phyloP scores from a whole-genome alignment of 2,797 vertebrate species.

The Cirrhinus molitorella region DNA sequence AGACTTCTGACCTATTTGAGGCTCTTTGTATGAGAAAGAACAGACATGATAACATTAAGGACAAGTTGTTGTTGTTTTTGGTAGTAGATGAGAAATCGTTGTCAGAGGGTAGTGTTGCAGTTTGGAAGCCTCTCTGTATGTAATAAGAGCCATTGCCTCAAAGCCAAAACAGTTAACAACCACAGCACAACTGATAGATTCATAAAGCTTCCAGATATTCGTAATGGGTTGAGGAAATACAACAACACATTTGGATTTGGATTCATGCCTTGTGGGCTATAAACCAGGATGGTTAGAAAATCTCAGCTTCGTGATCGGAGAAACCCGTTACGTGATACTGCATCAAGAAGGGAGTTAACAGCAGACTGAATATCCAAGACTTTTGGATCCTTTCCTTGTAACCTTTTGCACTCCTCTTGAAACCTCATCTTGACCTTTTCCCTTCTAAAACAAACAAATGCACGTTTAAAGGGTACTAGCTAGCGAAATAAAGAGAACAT shows the following conservation, averaged over 20 bases:
- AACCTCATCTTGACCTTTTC: slow-evolving; percentile 4
- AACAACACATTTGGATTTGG: slow-evolving; percentile 39
- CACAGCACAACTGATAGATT: slow-evolving; percentile 38
- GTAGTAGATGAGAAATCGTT: slow-evolving; percentile 6
- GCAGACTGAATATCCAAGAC: slow-evolving; percentile 19
- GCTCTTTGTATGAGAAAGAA: slow-evolving; percentile 3
- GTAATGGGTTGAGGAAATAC: slow-evolving; percentile 32
- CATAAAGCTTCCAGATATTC: slow-evolving; percentile 24
- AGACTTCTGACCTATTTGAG: slow-evolving; percentile 41
- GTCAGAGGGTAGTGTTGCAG: not conserved
- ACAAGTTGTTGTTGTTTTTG: slow-evolving; percentile 29
- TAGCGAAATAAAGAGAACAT: no score
- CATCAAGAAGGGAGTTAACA: slow-evolving; percentile 22
- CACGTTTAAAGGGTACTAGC: not conserved
- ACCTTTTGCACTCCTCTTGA: slow-evolving; percentile 12
- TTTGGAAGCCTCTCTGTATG: not conserved
- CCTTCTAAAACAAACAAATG: not conserved
- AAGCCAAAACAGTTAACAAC: slow-evolving; percentile 29
- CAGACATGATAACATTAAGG: not conserved
- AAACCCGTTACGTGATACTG: slow-evolving; percentile 36
- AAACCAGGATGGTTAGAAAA: slow-evolving; percentile 15
- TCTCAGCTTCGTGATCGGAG: slow-evolving; percentile 28
- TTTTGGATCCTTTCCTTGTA: not conserved
- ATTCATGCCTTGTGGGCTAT: slow-evolving; percentile 35
- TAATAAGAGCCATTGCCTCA: slow-evolving; percentile 17